Percentiles rank a stretch among this genome's conserved stretches.
Conservation (phyloP, 2,797 vertebrate genomes). For the Luscinia luscinia region DNA sequence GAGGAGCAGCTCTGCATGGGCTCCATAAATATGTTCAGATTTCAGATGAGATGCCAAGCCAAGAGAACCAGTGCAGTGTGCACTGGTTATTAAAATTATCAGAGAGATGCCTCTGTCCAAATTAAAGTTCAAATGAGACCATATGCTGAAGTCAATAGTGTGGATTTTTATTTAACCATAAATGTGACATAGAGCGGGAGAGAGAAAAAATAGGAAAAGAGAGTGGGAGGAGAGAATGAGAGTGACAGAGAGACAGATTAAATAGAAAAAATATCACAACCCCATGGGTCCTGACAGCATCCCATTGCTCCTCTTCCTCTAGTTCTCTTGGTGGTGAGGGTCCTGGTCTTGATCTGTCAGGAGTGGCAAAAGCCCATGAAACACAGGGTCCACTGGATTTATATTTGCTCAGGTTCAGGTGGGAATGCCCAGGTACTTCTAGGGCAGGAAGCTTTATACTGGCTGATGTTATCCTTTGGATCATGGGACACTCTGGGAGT, state of each 20-base stretch:
- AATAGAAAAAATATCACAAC: background rate
- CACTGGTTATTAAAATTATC: background rate
- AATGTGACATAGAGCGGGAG: background rate
- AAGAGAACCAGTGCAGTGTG: background rate
- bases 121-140: background rate
- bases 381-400: background rate
- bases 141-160: background rate
- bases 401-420: background rate
- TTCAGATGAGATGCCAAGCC: background rate
- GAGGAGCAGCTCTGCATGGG: background rate
- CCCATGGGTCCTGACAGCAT: background rate
- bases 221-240: background rate
- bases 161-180: background rate
- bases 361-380: background rate
- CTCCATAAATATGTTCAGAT: background rate
- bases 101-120: background rate
- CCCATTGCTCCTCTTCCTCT: background rate
- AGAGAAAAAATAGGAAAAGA: background rate
- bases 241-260: background rate
- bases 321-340: background rate
- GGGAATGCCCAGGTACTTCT: background rate
- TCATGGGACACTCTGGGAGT: background rate
- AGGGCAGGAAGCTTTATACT: background rate
- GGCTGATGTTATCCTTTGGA: background rate
- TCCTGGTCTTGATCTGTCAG: rapidly evolving